Conservation (phyloP, 2,113 vertebrate genomes). For the Stegastes partitus region DNA sequence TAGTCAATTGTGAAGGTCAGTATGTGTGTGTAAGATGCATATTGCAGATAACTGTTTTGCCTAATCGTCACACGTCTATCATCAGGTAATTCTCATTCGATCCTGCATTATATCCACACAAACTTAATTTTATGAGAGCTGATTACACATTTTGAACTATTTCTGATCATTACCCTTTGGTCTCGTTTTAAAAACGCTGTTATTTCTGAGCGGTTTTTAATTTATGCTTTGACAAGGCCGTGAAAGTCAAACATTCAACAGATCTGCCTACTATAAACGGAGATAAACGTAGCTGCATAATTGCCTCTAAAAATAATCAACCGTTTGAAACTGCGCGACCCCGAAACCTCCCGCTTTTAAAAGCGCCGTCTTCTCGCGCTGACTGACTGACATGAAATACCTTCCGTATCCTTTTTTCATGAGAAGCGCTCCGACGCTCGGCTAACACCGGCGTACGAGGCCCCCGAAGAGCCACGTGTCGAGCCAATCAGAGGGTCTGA, state of each 20-base stretch:
- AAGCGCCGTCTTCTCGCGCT: constrained; percentile 16
- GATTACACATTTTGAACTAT: constrained; percentile 8
- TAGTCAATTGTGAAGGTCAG: too few relatives aligned
- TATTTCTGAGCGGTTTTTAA: constrained; percentile 27
- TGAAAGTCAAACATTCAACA: constrained; percentile 30
- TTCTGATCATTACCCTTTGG: constrained; percentile 8
- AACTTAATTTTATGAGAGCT: background rate
- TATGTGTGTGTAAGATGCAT: too few relatives aligned
- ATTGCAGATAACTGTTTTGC: background rate
- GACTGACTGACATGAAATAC: constrained; percentile 47
- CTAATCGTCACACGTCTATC: background rate
- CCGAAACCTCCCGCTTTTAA: constrained; percentile 38
- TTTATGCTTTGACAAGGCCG: constrained; percentile 53
- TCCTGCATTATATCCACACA: background rate
- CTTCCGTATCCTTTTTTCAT: constrained; percentile 16
- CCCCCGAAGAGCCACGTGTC: constrained; percentile 27
- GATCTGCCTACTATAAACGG: constrained; percentile 44
- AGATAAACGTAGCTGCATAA: constrained; percentile 58
- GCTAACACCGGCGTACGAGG: constrained; percentile 3
- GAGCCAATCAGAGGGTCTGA: constrained; percentile 33
- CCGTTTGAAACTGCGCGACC: constrained; percentile 41
- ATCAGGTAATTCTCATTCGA: background rate
- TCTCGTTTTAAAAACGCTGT: constrained; percentile 30
- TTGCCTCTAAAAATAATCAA: constrained; percentile 61
- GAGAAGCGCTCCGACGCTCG: constrained; percentile 7